Conservation (phyloP, 2,888 invertebrate species). For the Zhengitettix transpicula region DNA sequence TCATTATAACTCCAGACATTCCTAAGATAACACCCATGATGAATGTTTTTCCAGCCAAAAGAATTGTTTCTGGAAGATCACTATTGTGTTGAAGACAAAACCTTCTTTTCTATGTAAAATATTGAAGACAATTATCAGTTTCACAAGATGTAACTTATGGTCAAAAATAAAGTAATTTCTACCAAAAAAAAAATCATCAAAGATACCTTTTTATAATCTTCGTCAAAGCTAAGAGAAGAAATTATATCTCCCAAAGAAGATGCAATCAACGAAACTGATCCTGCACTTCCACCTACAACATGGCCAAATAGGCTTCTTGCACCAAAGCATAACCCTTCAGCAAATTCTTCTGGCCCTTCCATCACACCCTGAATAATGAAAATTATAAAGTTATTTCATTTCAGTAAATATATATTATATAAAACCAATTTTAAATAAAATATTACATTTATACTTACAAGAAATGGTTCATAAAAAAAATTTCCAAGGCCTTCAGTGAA, state of each 20-base stretch:
- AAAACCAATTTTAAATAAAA: neutral
- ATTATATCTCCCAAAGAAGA: constrained; percentile 29
- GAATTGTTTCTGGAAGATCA: constrained; percentile 26
- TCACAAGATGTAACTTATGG: neutral
- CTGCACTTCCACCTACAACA: constrained; percentile 24
- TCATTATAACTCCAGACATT: constrained; percentile 46
- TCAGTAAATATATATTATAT: neutral
- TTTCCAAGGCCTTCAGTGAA: constrained; percentile 41
- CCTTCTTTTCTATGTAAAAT: constrained; percentile 23
- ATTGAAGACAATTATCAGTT: neutral
- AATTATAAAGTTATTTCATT: neutral
- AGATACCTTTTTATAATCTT: constrained; percentile 31
- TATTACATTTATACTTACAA: constrained; percentile 27
- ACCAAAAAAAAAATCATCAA: too few relatives aligned
- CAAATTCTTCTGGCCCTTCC: constrained; percentile 30
- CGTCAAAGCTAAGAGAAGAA: constrained; percentile 28
- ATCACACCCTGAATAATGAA: constrained; percentile 22
- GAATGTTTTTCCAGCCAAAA: constrained; percentile 35
- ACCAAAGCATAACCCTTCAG: constrained; percentile 27
- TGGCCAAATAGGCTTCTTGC: constrained; percentile 30
- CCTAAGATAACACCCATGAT: constrained; percentile 46
- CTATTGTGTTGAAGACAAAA: constrained; percentile 24
- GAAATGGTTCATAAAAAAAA: constrained; percentile 42
- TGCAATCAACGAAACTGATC: constrained; percentile 27
- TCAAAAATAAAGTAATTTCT: neutral